phyloP scores from a whole-genome alignment of 64 coral and sea anemone species.

The Montipora cactus region DNA sequence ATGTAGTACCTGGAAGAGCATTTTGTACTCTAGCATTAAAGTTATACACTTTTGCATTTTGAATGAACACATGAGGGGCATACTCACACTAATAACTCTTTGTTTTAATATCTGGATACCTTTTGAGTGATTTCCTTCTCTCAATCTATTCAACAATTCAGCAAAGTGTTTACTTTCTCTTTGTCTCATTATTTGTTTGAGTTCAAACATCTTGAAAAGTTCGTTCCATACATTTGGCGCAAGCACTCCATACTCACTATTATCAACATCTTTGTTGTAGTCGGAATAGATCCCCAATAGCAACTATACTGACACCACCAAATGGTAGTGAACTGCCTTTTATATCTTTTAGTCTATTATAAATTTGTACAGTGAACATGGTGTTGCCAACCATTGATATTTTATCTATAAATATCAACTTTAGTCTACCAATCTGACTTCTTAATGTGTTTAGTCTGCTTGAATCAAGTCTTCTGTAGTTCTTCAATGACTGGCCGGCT shows the following conservation, averaged over 20 bases:
- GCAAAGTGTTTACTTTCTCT: slow-evolving; percentile 93
- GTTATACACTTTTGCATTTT: slow-evolving; percentile 75
- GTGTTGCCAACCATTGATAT: slow-evolving; percentile 65
- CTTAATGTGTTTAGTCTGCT: slow-evolving; percentile 67
- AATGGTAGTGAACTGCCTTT: slow-evolving; percentile 75
- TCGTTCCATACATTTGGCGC: slow-evolving; percentile 75
- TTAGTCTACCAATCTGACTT: slow-evolving; percentile 68
- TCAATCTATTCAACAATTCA: slow-evolving; percentile 87
- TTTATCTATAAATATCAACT: slow-evolving; percentile 58
- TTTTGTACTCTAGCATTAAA: slow-evolving; percentile 63
- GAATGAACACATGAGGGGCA: slow-evolving; percentile 70
- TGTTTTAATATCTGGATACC: slow-evolving; percentile 59
- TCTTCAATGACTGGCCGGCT: slow-evolving; percentile 70
- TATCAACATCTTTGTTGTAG: slow-evolving; percentile 74
- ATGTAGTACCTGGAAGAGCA: slow-evolving; percentile 68
- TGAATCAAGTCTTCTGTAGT: slow-evolving; percentile 69
- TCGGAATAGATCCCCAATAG: slow-evolving; percentile 80
- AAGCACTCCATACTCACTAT: slow-evolving; percentile 76
- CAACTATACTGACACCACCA: slow-evolving; percentile 80
- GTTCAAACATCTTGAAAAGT: slow-evolving; percentile 92
- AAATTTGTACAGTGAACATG: slow-evolving; percentile 63
- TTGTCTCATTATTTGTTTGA: slow-evolving; percentile 83
- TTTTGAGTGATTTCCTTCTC: slow-evolving; percentile 77
- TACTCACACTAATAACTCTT: slow-evolving; percentile 60
- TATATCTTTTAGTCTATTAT: slow-evolving; percentile 75